phyloP scores from a whole-genome alignment of 2,113 vertebrate species.

The Gnathonemus echidnorhynchus region DNA sequence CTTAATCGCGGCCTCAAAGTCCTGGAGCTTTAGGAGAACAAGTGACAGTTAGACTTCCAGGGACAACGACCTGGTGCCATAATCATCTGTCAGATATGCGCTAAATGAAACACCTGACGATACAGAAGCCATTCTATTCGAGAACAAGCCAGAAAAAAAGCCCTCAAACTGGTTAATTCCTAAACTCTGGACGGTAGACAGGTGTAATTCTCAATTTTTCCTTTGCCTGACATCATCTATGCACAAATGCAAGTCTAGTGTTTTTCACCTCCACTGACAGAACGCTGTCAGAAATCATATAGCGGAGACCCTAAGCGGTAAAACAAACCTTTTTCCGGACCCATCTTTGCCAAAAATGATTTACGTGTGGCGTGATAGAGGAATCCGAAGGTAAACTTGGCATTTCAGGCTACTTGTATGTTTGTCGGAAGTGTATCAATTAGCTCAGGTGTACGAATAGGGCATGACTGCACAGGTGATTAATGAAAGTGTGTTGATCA shows the following conservation, averaged over 20 bases:
- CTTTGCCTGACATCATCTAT: neutral
- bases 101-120: neutral
- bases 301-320: neutral
- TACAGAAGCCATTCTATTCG: neutral
- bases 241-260: neutral
- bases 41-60: slow-evolving; percentile 16
- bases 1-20: slow-evolving; percentile 92
- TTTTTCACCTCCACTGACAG: neutral
- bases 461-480: neutral
- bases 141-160: neutral
- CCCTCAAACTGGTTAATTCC: neutral
- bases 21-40: slow-evolving; percentile 69
- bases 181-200: neutral
- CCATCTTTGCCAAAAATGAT: neutral
- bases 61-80: neutral
- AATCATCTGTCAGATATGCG: neutral
- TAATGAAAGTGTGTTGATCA: neutral
- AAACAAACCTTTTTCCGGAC: neutral
- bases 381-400: neutral
- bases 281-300: neutral
- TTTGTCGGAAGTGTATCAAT: neutral
- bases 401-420: neutral
- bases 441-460: neutral
- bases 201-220: neutral
- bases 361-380: neutral